Conservation (phyloP, 2,113 vertebrate species). For the Shinisaurus crocodilurus region DNA sequence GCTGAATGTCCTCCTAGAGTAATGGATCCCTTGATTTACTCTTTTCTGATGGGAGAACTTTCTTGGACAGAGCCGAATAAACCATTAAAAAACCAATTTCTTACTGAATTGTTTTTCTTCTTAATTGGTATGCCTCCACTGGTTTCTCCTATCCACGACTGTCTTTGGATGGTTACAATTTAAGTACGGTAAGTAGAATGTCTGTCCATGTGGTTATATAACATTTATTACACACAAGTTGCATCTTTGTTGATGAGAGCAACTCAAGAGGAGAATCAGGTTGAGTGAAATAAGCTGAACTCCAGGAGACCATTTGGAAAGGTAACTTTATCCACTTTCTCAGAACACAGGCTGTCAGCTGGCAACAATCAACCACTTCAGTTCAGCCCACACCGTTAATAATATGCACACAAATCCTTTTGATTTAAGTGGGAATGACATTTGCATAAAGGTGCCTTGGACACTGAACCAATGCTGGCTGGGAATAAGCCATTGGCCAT, state of each 20-base stretch:
- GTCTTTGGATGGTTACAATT: background rate
- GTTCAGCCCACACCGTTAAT: background rate
- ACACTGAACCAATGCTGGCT: background rate
- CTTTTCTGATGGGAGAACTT: background rate
- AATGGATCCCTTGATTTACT: background rate
- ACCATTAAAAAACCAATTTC: background rate
- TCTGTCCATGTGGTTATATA: background rate
- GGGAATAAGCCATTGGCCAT: no score
- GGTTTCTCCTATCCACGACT: background rate
- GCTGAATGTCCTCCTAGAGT: background rate
- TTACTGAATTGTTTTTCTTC: background rate
- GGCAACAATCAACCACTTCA: background rate
- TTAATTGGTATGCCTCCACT: background rate
- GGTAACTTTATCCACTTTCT: conserved; percentile 26
- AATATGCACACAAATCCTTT: background rate
- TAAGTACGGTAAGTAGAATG: no score
- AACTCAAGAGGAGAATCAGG: conserved; percentile 33
- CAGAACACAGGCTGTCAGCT: conserved; percentile 14
- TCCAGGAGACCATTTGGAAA: background rate
- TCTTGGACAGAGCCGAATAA: background rate
- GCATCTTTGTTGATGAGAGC: conserved; percentile 39
- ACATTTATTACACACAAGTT: background rate
- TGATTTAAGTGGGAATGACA: background rate
- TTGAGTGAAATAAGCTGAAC: conserved; percentile 32
- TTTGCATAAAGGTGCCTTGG: background rate